phyloP scores from a whole-genome alignment of 2,797 vertebrate species.

The Mormyrops attenuatus region DNA sequence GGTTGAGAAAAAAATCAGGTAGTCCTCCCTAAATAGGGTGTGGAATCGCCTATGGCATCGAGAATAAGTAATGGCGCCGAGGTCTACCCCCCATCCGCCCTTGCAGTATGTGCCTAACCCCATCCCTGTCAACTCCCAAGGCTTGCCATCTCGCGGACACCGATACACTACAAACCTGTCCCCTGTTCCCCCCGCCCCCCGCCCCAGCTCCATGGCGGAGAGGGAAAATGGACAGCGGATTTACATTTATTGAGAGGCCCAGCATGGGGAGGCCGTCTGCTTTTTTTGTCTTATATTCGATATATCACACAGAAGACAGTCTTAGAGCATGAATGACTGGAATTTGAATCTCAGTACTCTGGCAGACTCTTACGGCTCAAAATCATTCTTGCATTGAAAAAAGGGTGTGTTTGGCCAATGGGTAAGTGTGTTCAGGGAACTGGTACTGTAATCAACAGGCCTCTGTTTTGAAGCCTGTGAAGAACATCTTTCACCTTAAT shows the following conservation, averaged over 20 bases:
- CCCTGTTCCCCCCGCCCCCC: constrained; percentile 35
- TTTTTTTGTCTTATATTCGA: background rate
- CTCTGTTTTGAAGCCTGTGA: background rate
- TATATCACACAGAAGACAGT: background rate
- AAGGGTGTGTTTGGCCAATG: background rate
- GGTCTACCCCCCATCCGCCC: constrained; percentile 46
- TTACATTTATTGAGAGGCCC: background rate
- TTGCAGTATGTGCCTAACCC: constrained; percentile 26
- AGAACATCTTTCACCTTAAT: background rate
- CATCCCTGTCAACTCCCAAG: background rate
- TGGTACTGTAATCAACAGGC: background rate
- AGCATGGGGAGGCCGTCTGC: background rate
- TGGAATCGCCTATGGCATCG: constrained; percentile 27
- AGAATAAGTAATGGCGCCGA: constrained; percentile 59
- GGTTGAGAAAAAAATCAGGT: background rate
- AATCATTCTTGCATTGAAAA: background rate
- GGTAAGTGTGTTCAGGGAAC: background rate
- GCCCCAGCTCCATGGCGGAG: background rate
- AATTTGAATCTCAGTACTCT: background rate
- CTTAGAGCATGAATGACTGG: background rate
- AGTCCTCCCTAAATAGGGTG: background rate
- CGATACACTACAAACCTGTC: constrained; percentile 5
- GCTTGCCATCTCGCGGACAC: constrained; percentile 33
- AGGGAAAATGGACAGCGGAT: too few species aligned
- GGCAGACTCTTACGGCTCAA: background rate